A percentile compares a stretch with the other conserved stretches of the same genome.
Conservation (phyloP, 2,888 invertebrate genomes). For the Scaptodrosophila latifasciaeformis region DNA sequence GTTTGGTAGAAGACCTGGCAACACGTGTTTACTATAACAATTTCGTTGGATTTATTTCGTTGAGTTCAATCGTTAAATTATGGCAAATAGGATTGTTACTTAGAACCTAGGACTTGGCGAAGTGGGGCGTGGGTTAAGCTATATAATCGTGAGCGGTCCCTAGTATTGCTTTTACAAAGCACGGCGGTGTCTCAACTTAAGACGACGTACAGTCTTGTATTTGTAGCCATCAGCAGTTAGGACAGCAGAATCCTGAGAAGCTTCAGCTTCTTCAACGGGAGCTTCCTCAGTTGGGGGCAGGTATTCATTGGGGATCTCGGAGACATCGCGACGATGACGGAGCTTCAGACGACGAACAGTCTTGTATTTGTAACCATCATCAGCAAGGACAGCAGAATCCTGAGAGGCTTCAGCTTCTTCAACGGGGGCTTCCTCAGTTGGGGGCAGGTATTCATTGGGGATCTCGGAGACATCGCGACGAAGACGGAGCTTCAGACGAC, state of each 20-base stretch:
- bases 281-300: conserved; percentile 34
- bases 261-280: conserved; percentile 12
- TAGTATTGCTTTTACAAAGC: conserved; percentile 43
- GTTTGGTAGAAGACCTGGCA: neutral
- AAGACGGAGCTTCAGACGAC: conserved; percentile 56
- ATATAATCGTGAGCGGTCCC: conserved; percentile 46
- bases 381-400: conserved; percentile 42
- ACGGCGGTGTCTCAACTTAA: conserved; percentile 44
- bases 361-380: conserved; percentile 60
- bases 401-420: conserved; percentile 32
- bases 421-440: conserved; percentile 41
- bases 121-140: conserved; percentile 35
- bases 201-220: conserved; percentile 25
- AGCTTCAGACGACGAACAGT: conserved; percentile 61
- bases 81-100: conserved; percentile 50
- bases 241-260: conserved; percentile 18
- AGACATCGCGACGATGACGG: conserved; percentile 57
- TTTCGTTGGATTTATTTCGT: conserved; percentile 61
- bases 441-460: conserved; percentile 47
- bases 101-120: conserved; percentile 47
- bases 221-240: conserved; percentile 28
- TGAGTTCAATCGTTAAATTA: conserved; percentile 63
- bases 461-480: conserved; percentile 63
- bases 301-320: conserved; percentile 31
- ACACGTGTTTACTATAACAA: conserved; percentile 51